Base-by-base conservation (phyloP, 2,797 vertebrate species). In the Epinephelus malabaricus region DNA sequence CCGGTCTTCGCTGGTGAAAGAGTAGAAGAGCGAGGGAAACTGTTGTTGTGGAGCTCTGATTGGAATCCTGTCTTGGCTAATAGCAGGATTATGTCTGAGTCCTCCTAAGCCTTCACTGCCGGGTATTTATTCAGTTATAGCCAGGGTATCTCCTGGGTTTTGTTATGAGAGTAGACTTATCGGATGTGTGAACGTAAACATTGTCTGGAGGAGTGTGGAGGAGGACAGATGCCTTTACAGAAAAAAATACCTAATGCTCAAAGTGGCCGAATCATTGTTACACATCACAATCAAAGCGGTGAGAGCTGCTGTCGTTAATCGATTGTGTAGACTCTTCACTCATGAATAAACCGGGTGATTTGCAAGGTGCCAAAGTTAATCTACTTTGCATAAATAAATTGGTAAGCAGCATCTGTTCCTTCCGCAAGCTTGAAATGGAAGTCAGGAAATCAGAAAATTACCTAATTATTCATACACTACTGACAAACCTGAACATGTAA, bases 331-430 rank as follows among this genome's bases (percentile, higher is more conserved):
- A 86, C 83, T 75, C 82, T 73, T 87, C 80, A 85, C 86, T 86
- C 85, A 72, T 82, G 78, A 89, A 85, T 88, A 85, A 88, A 87
- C 79, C 82, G 11, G 12, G 55, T 72, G 84, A 89, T 88, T 88
- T 87, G 72, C 81, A 89, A 89, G 81, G 81, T 90, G 83, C 82
- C 84, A 67, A 82, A 84, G 77, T 87, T 87, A 90, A 92, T 92
- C 90, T 90, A 64, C 87, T 92, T 90, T 90, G 85, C 90, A 91
- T 90, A 86, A 84, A 91, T 88, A 84, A 87, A 92, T 81, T 81
- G 76, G 81, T 73, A 76, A 86, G 73, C 69, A 62, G 69, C 77
- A 88, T 90, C 82, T 83, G 69, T 50, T 91, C 75, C 69, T 75
- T 84, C 66, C 11, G 69, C 58, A 60, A 40, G 77, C 79, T 66